Evolutionary conservation across 2,113 vertebrate species (phyloP).

Genomic region (Aleadryas rufinucha): DNA sequence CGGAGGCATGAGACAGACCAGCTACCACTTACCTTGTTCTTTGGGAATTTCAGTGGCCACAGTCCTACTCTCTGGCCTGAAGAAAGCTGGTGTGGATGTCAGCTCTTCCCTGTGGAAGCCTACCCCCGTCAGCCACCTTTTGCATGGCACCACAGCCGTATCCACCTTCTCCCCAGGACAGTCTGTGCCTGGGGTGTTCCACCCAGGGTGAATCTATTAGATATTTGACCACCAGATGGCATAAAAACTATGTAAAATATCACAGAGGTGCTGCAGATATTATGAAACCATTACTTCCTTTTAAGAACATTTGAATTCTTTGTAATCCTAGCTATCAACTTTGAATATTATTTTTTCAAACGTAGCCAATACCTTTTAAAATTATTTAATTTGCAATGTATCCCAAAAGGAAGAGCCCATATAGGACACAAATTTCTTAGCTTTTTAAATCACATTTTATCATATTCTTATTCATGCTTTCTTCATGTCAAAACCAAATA

Average conservation of each 20-base stretch:
- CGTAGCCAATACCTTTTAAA: background rate
- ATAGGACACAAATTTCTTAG: background rate
- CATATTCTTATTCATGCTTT: background rate
- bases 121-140: background rate
- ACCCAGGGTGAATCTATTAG: background rate
- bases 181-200: background rate
- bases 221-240: slow-evolving; percentile 58
- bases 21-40: background rate
- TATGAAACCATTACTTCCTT: background rate
- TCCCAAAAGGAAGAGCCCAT: background rate
- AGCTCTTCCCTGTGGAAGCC: background rate
- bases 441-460: background rate
- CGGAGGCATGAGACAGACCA: background rate
- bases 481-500: background rate
- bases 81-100: background rate
- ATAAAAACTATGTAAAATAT: slow-evolving; percentile 54
- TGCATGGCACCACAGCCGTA: background rate
- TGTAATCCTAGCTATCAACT: background rate
- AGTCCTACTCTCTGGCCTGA: background rate
- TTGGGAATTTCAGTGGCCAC: background rate
- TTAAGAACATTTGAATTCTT: background rate
- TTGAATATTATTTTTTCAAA: background rate
- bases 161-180: rapidly evolving
- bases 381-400: background rate
- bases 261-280: background rate